A percentile compares a stretch with the other conserved stretches of the same genome.
phyloP scores from a whole-genome alignment of 2,797 vertebrate species.

The Oryzias sinensis region DNA sequence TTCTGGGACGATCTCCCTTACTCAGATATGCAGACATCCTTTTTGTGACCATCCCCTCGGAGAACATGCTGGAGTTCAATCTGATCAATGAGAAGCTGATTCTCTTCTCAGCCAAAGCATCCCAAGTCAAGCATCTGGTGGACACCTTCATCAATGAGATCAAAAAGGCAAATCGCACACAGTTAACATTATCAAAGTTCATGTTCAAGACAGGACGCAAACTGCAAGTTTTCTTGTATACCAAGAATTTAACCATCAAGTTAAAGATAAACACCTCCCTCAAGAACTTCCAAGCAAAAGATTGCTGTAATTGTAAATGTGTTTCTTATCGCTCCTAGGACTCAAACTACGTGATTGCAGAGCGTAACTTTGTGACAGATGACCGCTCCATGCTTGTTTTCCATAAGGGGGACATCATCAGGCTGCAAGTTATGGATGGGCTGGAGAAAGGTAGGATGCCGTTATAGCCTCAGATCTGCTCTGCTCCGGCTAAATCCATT shows the following conservation, averaged over 20 bases:
- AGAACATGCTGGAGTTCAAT: constrained; percentile 97
- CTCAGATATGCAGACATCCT: constrained; percentile 91
- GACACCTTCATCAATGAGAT: constrained; percentile 93
- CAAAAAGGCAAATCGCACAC: constrained; percentile 84
- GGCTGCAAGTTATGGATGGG: constrained; percentile 85
- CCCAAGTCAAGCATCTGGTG: constrained; percentile 90
- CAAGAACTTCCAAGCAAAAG: not conserved
- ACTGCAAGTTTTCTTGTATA: not conserved
- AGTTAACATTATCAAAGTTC: constrained; percentile 1
- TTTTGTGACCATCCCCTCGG: constrained; percentile 91
- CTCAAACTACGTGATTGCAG: constrained; percentile 92
- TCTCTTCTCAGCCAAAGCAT: constrained; percentile 93
- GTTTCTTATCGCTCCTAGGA: constrained; percentile 74
- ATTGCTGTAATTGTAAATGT: not conserved
- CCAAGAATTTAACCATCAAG: not conserved
- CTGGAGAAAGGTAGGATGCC: constrained; percentile 81
- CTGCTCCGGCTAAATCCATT: not conserved
- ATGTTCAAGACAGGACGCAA: not conserved
- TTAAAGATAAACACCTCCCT: not conserved
- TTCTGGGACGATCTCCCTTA: not conserved
- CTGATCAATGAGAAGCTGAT: constrained; percentile 92
- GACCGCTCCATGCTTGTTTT: constrained; percentile 83
- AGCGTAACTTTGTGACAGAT: constrained; percentile 88
- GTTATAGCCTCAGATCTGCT: constrained; percentile 1
- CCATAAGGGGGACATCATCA: constrained; percentile 96